phyloP scores from a whole-genome alignment of 2,113 vertebrate species.

The Sclerurus mexicanus region DNA sequence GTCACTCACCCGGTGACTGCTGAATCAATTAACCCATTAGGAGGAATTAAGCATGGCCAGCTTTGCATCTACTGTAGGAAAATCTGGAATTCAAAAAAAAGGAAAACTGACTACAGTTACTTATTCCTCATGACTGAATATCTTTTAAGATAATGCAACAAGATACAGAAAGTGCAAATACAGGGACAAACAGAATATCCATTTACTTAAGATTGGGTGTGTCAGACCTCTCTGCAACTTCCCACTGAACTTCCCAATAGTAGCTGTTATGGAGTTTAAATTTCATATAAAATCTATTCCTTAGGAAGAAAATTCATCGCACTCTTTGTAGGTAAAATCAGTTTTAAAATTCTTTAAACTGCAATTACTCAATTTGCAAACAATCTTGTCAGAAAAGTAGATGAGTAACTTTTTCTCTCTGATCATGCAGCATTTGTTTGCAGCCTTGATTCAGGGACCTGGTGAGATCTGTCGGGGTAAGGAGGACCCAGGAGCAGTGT shows the following conservation, averaged over 20 bases:
- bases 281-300: not conserved
- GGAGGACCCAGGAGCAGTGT: not conserved
- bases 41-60: not conserved
- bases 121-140: not conserved
- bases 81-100: not conserved
- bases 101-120: not conserved
- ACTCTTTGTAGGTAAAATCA: not conserved
- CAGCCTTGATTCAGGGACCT: not conserved
- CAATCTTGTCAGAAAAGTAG: not conserved
- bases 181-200: not conserved
- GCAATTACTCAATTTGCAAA: not conserved
- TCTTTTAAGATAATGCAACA: not conserved
- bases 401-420: not conserved
- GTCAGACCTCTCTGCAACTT: not conserved
- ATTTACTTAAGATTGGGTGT: not conserved
- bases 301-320: not conserved
- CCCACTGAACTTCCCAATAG: not conserved
- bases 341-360: not conserved
- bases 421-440: not conserved
- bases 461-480: not conserved
- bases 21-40: slow-evolving; percentile 14
- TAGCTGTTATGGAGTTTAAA: not conserved
- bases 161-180: not conserved
- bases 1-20: not conserved
- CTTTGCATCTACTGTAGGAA: not conserved